Evolutionary conservation across 2,797 vertebrate species (phyloP).

Genomic region (Sebastes cheni): DNA sequence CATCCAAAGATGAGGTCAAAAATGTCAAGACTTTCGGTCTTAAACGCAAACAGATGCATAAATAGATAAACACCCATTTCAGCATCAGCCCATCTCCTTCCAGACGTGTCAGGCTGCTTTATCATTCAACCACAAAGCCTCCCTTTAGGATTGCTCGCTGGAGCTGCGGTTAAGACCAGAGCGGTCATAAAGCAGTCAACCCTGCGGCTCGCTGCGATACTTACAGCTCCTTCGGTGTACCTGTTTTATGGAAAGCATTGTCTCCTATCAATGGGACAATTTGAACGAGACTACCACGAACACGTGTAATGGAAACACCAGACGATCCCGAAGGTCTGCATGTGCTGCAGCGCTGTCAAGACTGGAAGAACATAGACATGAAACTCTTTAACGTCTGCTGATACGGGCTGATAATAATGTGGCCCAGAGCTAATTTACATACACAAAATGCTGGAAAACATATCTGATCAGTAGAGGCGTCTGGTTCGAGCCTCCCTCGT

Average conservation of each 20-base stretch:
- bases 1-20: neutral
- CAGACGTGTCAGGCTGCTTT: constrained; percentile 33
- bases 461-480: neutral
- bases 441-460: neutral
- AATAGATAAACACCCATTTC: neutral
- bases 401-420: neutral
- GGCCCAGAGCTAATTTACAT: constrained; percentile 25
- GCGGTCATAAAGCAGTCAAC: constrained; percentile 52
- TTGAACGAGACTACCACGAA: neutral
- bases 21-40: neutral
- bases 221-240: constrained; percentile 46
- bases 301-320: constrained; percentile 33
- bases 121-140: constrained; percentile 38
- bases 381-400: neutral
- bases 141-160: constrained; percentile 33
- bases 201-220: constrained; percentile 8
- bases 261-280: constrained; percentile 19
- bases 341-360: neutral
- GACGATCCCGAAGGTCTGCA: constrained; percentile 22
- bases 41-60: neutral
- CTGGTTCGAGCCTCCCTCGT: neutral
- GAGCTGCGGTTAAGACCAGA: constrained; percentile 8
- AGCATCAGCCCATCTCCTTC: neutral
- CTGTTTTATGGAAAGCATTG: constrained; percentile 32
- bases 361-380: neutral